Base-by-base conservation (phyloP, 2,797 vertebrate genomes). In the Pagetopsis macropterus region DNA sequence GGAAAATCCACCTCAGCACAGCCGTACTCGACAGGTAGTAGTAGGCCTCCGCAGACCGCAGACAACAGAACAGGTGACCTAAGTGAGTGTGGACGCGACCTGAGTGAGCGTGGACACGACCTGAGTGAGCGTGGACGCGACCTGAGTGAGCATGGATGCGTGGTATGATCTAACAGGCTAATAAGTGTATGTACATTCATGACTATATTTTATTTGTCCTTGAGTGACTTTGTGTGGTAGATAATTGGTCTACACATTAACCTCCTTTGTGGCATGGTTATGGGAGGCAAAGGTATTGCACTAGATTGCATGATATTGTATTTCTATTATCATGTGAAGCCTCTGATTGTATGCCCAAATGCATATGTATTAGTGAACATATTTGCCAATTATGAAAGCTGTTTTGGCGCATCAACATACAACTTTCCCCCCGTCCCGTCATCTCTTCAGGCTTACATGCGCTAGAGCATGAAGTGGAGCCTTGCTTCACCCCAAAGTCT, bases 371-470 rank as follows among this genome's bases (percentile, higher is more conserved):
- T 79, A 56, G 69, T 68, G 48, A 81, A 85, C 81, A 73, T 81
- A 62, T 79, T 68, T 46, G 56, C 23, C 72, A 62, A 78, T 86
- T 84, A 77, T 73, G 59, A 62, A 70, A 79, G 81, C 77, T 85
- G 84, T 85, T 84, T 76, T 72, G 59, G 80, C 73, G 83, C 66
- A 82, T 89, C 90, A 90, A 75, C 87, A 83, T 75, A 86, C 88
- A 94, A 91, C 93, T 91, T 89, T 81, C 84, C 80, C 64, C 92
- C 88, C 88, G 4, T 79, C 78, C 87, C 88, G 89, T 92, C 91
- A 88, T 89, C 81, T 82, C 82, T 77, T 80, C 75, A 80, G 84
- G 83, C 82, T 37, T 75, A 88, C 79, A 65, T 63, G 76, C 83
- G 7, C 63, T 52, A 72, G 83, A 90, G 90, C 83, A 57, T 88